These are phyloP conservation scores for Amphiduros pacificus DNA, from an alignment of 2,888 invertebrate genomes.

Conservation along the genomic window DNA sequence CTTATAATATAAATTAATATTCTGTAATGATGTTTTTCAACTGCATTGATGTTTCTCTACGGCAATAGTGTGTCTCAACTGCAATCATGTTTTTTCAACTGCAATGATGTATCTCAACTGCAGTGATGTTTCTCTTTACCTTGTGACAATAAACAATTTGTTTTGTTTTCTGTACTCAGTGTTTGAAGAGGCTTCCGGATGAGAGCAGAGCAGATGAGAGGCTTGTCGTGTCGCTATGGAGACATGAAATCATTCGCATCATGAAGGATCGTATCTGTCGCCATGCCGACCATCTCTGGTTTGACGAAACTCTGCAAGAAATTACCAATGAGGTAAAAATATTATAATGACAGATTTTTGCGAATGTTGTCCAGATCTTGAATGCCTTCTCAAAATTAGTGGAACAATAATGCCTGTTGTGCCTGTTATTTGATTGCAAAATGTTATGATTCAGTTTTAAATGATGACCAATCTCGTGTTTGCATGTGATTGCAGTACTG, in stretches of 20 bases:
- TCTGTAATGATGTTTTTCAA: too few relatives aligned
- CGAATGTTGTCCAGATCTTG: too few relatives aligned
- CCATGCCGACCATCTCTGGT: slow-evolving; percentile 54
- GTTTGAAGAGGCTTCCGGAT: slow-evolving; percentile 51
- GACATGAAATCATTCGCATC: slow-evolving; percentile 54
- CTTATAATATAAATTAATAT: too few relatives aligned
- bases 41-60: too few relatives aligned
- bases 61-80: too few relatives aligned
- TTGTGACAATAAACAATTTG: too few relatives aligned
- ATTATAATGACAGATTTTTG: too few relatives aligned
- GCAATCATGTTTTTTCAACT: not conserved
- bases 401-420: too few relatives aligned
- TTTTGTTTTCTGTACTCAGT: slow-evolving; percentile 33
- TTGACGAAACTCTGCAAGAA: slow-evolving; percentile 46
- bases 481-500: slow-evolving; percentile 37
- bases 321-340: slow-evolving; percentile 38
- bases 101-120: not conserved
- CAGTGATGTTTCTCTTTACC: not conserved
- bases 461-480: too few relatives aligned
- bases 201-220: slow-evolving; percentile 56
- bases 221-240: slow-evolving; percentile 55
- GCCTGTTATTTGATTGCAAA: too few relatives aligned
- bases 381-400: too few relatives aligned
- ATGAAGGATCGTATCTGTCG: slow-evolving; percentile 53
- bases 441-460: too few relatives aligned